Percentiles rank a stretch among this genome's conserved stretches.
phyloP scores from a whole-genome alignment of 2,113 vertebrate species.

The Xiphorhynchus elegans region DNA sequence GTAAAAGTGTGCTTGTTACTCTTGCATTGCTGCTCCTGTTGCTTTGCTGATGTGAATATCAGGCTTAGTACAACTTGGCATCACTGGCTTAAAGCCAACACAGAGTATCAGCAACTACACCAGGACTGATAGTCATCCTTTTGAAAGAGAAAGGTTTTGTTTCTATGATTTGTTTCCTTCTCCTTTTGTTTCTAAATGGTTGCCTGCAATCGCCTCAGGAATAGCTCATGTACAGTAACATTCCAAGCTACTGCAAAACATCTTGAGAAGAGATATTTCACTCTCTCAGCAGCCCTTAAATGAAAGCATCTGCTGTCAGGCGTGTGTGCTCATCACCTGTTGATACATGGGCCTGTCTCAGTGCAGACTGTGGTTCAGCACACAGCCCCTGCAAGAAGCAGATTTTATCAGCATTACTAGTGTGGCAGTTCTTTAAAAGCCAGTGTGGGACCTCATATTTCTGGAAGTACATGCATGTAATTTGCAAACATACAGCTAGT shows the following conservation, averaged over 20 bases:
- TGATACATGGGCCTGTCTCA: conserved; percentile 34
- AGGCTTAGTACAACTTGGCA: neutral
- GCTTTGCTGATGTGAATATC: neutral
- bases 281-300: neutral
- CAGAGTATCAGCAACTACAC: neutral
- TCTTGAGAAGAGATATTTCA: neutral
- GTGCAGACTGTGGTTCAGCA: neutral
- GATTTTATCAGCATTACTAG: neutral
- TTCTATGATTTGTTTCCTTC: neutral
- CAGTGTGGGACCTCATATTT: neutral
- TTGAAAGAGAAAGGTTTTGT: neutral
- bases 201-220: neutral
- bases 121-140: neutral
- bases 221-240: neutral
- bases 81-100: neutral
- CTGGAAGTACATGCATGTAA: neutral
- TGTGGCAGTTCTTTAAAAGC: neutral
- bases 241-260: neutral
- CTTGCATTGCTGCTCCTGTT: neutral
- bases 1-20: neutral
- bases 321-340: neutral
- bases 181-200: conserved; percentile 21
- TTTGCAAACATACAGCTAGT: conserved; percentile 8
- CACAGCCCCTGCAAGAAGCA: fast-evolving
- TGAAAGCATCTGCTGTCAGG: neutral